Evolutionary conservation across 2,113 vertebrate genomes (phyloP).

Genomic region (Pimephales promelas): DNA sequence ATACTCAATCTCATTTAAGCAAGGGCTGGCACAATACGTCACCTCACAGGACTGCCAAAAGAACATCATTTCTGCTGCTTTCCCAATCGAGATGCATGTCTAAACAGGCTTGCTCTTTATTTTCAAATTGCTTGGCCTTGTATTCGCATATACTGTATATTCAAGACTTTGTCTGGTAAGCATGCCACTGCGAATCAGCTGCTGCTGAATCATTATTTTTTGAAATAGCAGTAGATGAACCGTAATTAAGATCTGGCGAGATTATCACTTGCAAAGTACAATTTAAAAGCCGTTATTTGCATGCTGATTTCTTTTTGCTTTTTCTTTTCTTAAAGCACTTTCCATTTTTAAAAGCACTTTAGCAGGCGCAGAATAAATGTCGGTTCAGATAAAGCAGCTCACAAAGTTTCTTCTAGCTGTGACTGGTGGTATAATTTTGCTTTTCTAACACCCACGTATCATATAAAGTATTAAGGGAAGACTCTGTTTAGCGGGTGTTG

Average conservation of each 20-base stretch:
- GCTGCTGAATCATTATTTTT: conserved; percentile 28
- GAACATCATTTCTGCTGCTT: conserved; percentile 7
- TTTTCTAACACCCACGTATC: conserved; percentile 6
- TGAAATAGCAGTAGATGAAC: conserved; percentile 8
- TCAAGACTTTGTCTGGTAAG: not conserved
- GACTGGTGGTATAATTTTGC: conserved; percentile 3
- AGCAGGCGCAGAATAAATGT: not conserved
- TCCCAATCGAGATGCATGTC: conserved; percentile 2
- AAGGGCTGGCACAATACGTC: conserved; percentile 29
- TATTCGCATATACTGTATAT: conserved; percentile 16
- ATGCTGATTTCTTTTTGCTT: not conserved
- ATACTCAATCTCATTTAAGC: conserved; percentile 25
- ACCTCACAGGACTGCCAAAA: conserved; percentile 8
- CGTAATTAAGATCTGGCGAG: conserved; percentile 26
- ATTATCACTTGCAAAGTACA: conserved; percentile 21
- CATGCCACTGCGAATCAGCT: not conserved
- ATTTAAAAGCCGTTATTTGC: not conserved
- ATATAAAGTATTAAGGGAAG: conserved; percentile 22
- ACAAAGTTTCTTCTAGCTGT: not conserved
- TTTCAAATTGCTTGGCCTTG: not conserved
- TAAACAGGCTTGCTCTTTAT: conserved; percentile 26
- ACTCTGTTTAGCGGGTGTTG: conserved; percentile 28
- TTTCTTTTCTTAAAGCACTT: not conserved
- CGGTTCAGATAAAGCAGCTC: not conserved
- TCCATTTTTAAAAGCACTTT: conserved; percentile 3